Percentiles rank a stretch among this genome's conserved stretches.
Conservation (phyloP, 2,888 invertebrate genomes). For the Trachelus troglodyta region DNA sequence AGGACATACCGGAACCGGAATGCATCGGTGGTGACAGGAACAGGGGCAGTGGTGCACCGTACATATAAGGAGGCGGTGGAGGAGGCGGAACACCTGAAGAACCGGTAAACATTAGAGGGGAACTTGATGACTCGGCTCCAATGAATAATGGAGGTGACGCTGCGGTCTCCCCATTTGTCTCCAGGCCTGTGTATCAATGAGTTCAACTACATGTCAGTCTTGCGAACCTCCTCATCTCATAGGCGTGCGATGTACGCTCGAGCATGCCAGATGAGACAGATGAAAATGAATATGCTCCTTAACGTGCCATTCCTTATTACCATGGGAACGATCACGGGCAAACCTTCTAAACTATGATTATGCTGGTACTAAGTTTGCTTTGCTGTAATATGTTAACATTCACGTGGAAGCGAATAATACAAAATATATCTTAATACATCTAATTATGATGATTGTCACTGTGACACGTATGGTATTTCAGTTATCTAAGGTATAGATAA, state of each 20-base stretch:
- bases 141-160: slow-evolving; percentile 66
- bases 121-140: slow-evolving; percentile 61
- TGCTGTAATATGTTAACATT: neutral
- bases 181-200: slow-evolving; percentile 64
- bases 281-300: neutral
- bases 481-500: neutral
- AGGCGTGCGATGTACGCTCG: neutral
- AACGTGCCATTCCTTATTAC: neutral
- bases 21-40: slow-evolving; percentile 71
- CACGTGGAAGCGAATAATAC: neutral
- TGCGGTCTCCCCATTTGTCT: slow-evolving; percentile 68
- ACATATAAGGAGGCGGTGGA: slow-evolving; percentile 66
- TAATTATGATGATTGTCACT: neutral
- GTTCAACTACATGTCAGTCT: neutral
- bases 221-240: neutral
- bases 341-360: neutral
- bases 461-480: neutral
- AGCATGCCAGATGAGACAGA: neutral
- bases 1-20: slow-evolving; percentile 50
- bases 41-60: slow-evolving; percentile 69
- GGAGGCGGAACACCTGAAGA: slow-evolving; percentile 66
- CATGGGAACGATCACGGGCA: neutral
- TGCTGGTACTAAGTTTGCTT: neutral
- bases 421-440: neutral
- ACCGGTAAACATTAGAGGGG: slow-evolving; percentile 67